These are phyloP conservation scores for Cydia amplana DNA, from an alignment of 1,140 invertebrate species.

Conservation along the genomic window DNA sequence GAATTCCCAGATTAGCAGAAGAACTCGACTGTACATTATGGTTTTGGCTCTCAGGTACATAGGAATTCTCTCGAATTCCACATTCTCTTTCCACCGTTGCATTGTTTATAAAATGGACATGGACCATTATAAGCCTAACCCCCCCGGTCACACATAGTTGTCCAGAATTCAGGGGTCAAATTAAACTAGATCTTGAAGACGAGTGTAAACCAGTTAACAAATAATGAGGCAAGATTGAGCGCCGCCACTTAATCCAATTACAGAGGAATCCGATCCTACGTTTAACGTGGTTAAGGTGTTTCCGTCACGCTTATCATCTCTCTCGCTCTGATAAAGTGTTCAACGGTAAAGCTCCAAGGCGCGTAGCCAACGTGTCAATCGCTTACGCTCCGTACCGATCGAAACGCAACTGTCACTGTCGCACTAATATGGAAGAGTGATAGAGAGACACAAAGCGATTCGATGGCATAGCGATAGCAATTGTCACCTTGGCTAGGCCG, in stretches of 20 bases:
- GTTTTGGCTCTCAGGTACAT: no score
- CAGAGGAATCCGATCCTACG: not conserved
- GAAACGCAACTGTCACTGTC: no score
- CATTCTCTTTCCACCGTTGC: not conserved
- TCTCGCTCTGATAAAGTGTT: no score
- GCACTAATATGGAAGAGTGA: no score
- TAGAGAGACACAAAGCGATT: no score
- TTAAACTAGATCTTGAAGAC: not conserved
- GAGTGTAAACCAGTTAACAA: not conserved
- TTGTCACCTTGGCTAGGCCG: no score
- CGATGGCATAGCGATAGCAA: no score
- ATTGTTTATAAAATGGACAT: not conserved
- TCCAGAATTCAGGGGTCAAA: not conserved
- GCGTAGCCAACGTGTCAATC: no score
- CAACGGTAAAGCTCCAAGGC: no score
- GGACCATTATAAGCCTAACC: not conserved
- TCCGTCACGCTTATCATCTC: not conserved
- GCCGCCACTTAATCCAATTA: slow-evolving; percentile 6
- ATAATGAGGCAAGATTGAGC: slow-evolving; percentile 4
- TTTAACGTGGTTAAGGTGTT: not conserved
- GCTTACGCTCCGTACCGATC: no score
- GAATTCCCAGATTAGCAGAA: no score
- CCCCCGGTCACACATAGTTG: not conserved
- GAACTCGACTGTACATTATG: no score
- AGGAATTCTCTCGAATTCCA: not conserved